These are phyloP conservation scores for Tretioscincus oriximinensis DNA, from an alignment of 2,113 vertebrate genomes.

Conservation along the genomic window DNA sequence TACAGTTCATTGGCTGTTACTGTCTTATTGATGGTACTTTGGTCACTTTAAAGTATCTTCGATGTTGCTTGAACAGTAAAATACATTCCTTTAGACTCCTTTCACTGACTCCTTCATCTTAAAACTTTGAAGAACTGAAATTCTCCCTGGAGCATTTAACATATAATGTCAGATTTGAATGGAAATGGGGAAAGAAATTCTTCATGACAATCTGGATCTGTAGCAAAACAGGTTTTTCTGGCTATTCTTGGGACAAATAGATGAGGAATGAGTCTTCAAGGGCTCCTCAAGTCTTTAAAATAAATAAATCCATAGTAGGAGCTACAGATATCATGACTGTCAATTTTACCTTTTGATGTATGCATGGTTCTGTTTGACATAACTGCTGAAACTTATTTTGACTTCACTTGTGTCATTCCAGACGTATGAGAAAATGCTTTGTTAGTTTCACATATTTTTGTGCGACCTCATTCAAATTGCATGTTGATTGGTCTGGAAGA, in stretches of 20 bases:
- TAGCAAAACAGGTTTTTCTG: not conserved
- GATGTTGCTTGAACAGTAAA: not conserved
- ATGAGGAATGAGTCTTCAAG: not conserved
- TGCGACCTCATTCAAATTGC: not conserved
- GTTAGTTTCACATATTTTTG: slow-evolving; percentile 13
- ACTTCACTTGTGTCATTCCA: slow-evolving; percentile 3
- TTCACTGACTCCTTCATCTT: not conserved
- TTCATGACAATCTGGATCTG: not conserved
- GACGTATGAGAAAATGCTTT: slow-evolving; percentile 30
- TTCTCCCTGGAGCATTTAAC: not conserved
- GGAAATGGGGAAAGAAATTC: not conserved
- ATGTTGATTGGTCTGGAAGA: slow-evolving; percentile 8
- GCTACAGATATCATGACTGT: not conserved
- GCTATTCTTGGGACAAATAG: not conserved
- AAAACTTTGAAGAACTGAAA: not conserved
- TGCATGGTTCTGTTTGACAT: not conserved
- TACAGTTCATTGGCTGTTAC: not conserved
- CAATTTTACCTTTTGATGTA: not conserved
- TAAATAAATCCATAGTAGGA: not conserved
- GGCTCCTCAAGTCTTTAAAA: not conserved
- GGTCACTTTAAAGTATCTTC: not conserved
- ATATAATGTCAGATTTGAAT: not conserved
- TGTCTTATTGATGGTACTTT: not conserved
- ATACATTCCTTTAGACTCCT: not conserved
- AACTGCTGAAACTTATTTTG: not conserved